These are phyloP conservation scores for Amiota mariae DNA, from an alignment of 2,888 invertebrate genomes.

Conservation along the genomic window DNA sequence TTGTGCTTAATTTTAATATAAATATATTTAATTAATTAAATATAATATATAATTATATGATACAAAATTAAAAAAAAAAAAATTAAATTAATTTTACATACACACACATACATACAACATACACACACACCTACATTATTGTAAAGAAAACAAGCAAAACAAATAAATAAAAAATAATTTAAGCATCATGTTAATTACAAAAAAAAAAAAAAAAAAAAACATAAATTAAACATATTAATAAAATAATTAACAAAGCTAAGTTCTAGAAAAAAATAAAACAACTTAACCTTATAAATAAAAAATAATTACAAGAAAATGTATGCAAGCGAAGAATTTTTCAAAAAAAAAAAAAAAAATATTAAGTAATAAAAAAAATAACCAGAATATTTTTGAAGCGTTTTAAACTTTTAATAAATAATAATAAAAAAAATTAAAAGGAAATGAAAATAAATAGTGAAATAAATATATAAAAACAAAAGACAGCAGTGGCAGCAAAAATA, in stretches of 20 bases:
- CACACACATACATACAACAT: slow-evolving; percentile 9
- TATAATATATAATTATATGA: slow-evolving; percentile 9
- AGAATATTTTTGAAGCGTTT: slow-evolving; percentile 65
- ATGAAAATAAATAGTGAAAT: slow-evolving; percentile 38
- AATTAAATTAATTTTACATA: background rate
- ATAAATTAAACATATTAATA: slow-evolving; percentile 47
- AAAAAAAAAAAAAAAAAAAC: slow-evolving; percentile 58
- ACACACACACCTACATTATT: background rate
- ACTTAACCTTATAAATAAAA: background rate
- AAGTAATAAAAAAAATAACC: too few relatives aligned
- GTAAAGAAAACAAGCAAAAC: slow-evolving; percentile 15
- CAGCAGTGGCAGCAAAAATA: slow-evolving; percentile 67
- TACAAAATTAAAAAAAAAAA: background rate
- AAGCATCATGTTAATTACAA: slow-evolving; percentile 44
- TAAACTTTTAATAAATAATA: slow-evolving; percentile 47
- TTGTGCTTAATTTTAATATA: slow-evolving; percentile 61
- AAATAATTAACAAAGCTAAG: slow-evolving; percentile 42
- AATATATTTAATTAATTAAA: slow-evolving; percentile 14
- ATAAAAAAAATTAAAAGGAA: slow-evolving; percentile 40
- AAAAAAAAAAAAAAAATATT: slow-evolving; percentile 46
- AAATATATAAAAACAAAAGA: slow-evolving; percentile 69
- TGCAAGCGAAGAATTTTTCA: slow-evolving; percentile 56
- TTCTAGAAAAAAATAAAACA: slow-evolving; percentile 23
- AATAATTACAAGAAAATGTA: slow-evolving; percentile 15
- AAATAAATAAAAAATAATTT: slow-evolving; percentile 11